A percentile compares a stretch with the other conserved stretches of the same genome.
phyloP scores from a whole-genome alignment of 2,797 vertebrate species.

The Lophius americanus region DNA sequence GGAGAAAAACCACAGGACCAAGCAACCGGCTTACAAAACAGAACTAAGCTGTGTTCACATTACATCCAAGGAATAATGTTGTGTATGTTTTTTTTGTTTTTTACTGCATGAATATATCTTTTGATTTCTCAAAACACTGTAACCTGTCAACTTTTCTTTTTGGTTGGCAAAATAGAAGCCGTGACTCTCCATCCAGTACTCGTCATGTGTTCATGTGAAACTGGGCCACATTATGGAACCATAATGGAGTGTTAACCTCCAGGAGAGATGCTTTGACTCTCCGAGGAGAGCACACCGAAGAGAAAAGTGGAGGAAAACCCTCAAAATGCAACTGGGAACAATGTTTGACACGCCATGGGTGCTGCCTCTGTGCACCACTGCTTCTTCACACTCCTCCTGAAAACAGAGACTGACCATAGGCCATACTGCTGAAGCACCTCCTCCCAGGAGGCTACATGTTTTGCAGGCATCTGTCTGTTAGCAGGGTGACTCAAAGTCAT shows the following conservation, averaged over 20 bases:
- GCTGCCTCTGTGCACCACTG: slow-evolving; percentile 35
- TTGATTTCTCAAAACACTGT: slow-evolving; percentile 30
- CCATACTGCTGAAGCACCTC: slow-evolving; percentile 27
- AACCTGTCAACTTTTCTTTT: slow-evolving; percentile 15
- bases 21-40: slow-evolving; percentile 35
- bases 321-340: slow-evolving; percentile 31
- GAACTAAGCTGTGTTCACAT: slow-evolving; percentile 15
- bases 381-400: slow-evolving; percentile 42
- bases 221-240: slow-evolving; percentile 57
- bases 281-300: slow-evolving; percentile 10
- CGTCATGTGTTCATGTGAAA: slow-evolving; percentile 32
- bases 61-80: slow-evolving; percentile 33
- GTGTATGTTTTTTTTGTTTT: slow-evolving; percentile 43
- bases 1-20: slow-evolving; percentile 54
- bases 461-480: no score
- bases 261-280: slow-evolving; percentile 18
- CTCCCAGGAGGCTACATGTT: no score
- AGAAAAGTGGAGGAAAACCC: slow-evolving; percentile 23
- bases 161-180: slow-evolving; percentile 24
- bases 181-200: slow-evolving; percentile 31
- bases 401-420: slow-evolving; percentile 31
- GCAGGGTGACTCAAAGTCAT: no score
- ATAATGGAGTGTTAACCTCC: slow-evolving; percentile 3
- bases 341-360: neutral
- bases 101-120: slow-evolving; percentile 61